A percentile compares a stretch with the other conserved stretches of the same genome.
phyloP scores from a whole-genome alignment of 2,797 vertebrate species.

The Coluber constrictor region DNA sequence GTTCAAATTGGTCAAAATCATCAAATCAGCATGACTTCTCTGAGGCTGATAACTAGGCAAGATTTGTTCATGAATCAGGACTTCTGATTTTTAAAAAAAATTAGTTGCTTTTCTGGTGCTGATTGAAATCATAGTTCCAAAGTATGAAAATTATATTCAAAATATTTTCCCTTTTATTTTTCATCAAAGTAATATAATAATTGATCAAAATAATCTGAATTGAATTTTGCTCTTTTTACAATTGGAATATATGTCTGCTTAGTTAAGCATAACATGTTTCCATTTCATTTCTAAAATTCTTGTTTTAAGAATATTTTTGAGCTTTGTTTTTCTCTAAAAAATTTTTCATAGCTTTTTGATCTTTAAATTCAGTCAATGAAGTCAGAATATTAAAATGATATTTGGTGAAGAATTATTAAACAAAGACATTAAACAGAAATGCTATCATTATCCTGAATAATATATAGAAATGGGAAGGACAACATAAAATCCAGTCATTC shows the following conservation, averaged over 20 bases:
- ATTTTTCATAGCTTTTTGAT: not conserved
- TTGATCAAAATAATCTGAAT: not conserved
- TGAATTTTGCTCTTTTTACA: not conserved
- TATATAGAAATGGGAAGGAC: not conserved
- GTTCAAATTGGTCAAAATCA: not conserved
- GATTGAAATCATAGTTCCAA: not conserved
- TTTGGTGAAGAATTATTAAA: not conserved
- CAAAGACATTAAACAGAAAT: not conserved
- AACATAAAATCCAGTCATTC: slow-evolving; percentile 18
- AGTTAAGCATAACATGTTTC: not conserved
- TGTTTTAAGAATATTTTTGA: not conserved
- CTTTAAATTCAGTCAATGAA: not conserved
- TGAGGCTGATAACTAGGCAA: not conserved
- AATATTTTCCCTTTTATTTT: not conserved
- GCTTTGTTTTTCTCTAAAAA: slow-evolving; percentile 24
- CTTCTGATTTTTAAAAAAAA: not conserved
- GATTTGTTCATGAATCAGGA: not conserved
- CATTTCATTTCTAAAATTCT: not conserved
- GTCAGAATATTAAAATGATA: not conserved
- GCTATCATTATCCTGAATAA: slow-evolving; percentile 11
- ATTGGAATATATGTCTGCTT: not conserved
- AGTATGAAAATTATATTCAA: not conserved
- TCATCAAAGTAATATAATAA: not conserved
- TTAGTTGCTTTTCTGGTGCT: not conserved
- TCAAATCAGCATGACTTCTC: not conserved